Evolutionary conservation across 1,140 invertebrate species (phyloP).

Genomic region (Ostrea edulis): DNA sequence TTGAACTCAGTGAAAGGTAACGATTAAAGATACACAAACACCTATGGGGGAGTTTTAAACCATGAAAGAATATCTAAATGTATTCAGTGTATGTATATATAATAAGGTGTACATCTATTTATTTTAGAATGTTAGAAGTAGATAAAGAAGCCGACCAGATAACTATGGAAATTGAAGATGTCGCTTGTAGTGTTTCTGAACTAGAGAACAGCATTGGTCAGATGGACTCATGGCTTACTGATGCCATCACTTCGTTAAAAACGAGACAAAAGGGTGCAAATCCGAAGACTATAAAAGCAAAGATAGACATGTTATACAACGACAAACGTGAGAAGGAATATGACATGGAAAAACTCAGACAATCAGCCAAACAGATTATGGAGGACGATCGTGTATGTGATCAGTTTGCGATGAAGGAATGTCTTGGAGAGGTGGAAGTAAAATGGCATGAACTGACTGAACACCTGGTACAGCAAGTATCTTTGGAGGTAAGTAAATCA

Average conservation of each 20-base stretch:
- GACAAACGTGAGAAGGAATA: slow-evolving; percentile 73
- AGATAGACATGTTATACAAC: slow-evolving; percentile 72
- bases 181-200: slow-evolving; percentile 92
- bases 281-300: slow-evolving; percentile 64
- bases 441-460: slow-evolving; percentile 79
- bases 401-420: slow-evolving; percentile 73
- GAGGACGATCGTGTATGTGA: slow-evolving; percentile 71
- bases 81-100: neutral
- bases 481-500: slow-evolving; percentile 71
- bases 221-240: slow-evolving; percentile 71
- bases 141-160: slow-evolving; percentile 90
- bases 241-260: slow-evolving; percentile 71
- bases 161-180: slow-evolving; percentile 94
- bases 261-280: slow-evolving; percentile 60
- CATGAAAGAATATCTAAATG: neutral
- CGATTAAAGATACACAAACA: neutral
- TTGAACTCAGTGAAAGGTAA: slow-evolving; percentile 88
- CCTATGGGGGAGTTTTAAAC: neutral
- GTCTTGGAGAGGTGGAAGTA: slow-evolving; percentile 72
- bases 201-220: slow-evolving; percentile 87
- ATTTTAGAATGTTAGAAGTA: slow-evolving; percentile 83
- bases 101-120: neutral
- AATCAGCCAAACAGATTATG: slow-evolving; percentile 67
- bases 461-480: slow-evolving; percentile 76
- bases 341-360: slow-evolving; percentile 72